Percentiles rank a stretch among this genome's conserved stretches.
Conservation (phyloP, 2,797 vertebrate genomes). For the Coregonus suidteri region DNA sequence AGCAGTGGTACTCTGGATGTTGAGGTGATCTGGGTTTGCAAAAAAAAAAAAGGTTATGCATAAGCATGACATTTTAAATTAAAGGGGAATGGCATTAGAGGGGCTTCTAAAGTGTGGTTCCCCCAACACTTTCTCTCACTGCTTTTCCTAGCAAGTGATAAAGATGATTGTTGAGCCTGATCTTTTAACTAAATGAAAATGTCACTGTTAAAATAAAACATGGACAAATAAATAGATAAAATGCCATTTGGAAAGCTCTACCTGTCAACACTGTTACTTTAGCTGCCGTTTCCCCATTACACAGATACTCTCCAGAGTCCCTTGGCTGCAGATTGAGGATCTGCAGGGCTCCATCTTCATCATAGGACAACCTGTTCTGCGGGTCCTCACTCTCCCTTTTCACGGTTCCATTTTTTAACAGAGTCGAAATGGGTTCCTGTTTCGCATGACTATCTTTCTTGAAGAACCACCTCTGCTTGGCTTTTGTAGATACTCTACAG, state of each 20-base stretch:
- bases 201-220: not conserved
- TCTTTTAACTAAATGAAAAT: not conserved
- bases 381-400: conserved; percentile 39
- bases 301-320: conserved; percentile 61
- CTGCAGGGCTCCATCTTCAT: conserved; percentile 44
- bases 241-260: conserved; percentile 9
- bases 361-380: conserved; percentile 40
- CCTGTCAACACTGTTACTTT: conserved; percentile 46
- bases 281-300: conserved; percentile 45
- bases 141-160: not conserved
- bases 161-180: not conserved
- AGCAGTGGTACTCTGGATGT: not conserved
- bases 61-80: not conserved
- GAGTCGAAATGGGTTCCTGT: conserved; percentile 52
- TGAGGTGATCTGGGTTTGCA: conserved; percentile 23
- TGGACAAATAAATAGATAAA: not conserved
- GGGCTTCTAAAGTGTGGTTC: too few relatives aligned
- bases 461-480: conserved; percentile 55
- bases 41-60: not conserved
- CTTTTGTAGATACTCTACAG: conserved; percentile 44
- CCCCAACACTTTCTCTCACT: too few relatives aligned
- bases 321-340: conserved; percentile 54
- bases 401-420: conserved; percentile 56
- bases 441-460: not conserved
- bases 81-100: too few relatives aligned